Evolutionary conservation across 2,113 vertebrate genomes (phyloP).

Genomic region (Equus przewalskii): DNA sequence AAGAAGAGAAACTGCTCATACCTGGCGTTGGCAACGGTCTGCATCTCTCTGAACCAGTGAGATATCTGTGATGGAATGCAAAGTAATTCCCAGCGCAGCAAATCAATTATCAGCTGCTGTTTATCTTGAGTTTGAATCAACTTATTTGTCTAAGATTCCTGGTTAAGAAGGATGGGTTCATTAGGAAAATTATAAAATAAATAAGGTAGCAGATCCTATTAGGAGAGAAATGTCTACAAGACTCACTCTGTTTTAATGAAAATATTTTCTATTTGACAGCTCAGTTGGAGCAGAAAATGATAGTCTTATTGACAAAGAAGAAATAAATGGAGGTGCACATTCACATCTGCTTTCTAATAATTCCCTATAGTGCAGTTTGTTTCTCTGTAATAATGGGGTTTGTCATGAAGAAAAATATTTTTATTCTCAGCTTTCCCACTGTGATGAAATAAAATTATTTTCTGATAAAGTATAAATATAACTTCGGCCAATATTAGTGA

Average conservation of each 20-base stretch:
- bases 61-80: neutral
- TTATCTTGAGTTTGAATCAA: slow-evolving; percentile 69
- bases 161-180: slow-evolving; percentile 66
- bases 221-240: slow-evolving; percentile 62
- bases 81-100: neutral
- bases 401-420: slow-evolving; percentile 34
- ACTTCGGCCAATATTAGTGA: neutral
- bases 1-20: neutral
- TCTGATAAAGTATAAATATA: slow-evolving; percentile 54
- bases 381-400: slow-evolving; percentile 67
- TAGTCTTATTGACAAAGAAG: slow-evolving; percentile 70
- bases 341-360: slow-evolving; percentile 63
- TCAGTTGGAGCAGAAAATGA: slow-evolving; percentile 77
- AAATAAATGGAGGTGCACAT: slow-evolving; percentile 51
- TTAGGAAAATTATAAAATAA: slow-evolving; percentile 78
- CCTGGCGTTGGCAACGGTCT: neutral
- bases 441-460: slow-evolving; percentile 50
- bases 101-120: slow-evolving; percentile 62
- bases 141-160: slow-evolving; percentile 72
- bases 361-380: neutral
- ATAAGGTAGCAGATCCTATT: slow-evolving; percentile 64
- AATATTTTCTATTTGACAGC: slow-evolving; percentile 77
- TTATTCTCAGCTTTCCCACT: neutral
- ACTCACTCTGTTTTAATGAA: slow-evolving; percentile 72
- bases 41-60: slow-evolving; percentile 32